Percentiles rank a stretch among this genome's conserved stretches.
Evolutionary conservation across 2,888 invertebrate species (phyloP).

Genomic region (Sipha maydis): DNA sequence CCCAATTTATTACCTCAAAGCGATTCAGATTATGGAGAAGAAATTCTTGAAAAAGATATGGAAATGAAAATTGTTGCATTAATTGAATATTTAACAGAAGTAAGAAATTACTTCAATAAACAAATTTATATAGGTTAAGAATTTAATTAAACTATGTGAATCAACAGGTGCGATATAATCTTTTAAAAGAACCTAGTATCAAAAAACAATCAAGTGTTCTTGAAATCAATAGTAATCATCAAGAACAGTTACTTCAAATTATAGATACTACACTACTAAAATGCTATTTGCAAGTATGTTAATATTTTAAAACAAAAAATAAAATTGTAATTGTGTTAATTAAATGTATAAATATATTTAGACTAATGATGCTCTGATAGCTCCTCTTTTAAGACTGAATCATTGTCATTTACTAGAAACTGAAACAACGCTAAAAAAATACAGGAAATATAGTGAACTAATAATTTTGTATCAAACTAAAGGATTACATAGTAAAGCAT

Average conservation of each 20-base stretch:
- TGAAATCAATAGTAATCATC: slow-evolving; percentile 64
- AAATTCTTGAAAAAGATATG: slow-evolving; percentile 71
- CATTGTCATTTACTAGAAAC: slow-evolving; percentile 94
- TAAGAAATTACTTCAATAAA: slow-evolving; percentile 65
- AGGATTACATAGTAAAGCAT: slow-evolving; percentile 89
- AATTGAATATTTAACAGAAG: slow-evolving; percentile 88
- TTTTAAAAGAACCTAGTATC: slow-evolving; percentile 63
- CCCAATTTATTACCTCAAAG: slow-evolving; percentile 82
- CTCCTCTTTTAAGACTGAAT: slow-evolving; percentile 88
- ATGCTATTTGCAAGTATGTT: slow-evolving; percentile 88
- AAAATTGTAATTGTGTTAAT: neutral
- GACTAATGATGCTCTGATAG: slow-evolving; percentile 95
- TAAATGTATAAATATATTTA: slow-evolving; percentile 66
- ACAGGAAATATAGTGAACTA: slow-evolving; percentile 90
- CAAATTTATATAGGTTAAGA: slow-evolving; percentile 64
- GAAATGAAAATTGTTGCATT: slow-evolving; percentile 89
- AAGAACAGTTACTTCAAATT: slow-evolving; percentile 80
- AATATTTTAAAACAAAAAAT: neutral
- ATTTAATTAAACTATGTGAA: slow-evolving; percentile 3
- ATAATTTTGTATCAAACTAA: slow-evolving; percentile 96
- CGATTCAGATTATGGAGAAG: slow-evolving; percentile 65
- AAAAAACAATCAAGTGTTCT: slow-evolving; percentile 66
- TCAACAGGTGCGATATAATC: slow-evolving; percentile 67
- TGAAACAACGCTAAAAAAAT: slow-evolving; percentile 85
- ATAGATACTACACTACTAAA: slow-evolving; percentile 97